A percentile compares a stretch with the other conserved stretches of the same genome.
Conservation (phyloP, 2,113 vertebrate genomes). For the Myodes glareolus region DNA sequence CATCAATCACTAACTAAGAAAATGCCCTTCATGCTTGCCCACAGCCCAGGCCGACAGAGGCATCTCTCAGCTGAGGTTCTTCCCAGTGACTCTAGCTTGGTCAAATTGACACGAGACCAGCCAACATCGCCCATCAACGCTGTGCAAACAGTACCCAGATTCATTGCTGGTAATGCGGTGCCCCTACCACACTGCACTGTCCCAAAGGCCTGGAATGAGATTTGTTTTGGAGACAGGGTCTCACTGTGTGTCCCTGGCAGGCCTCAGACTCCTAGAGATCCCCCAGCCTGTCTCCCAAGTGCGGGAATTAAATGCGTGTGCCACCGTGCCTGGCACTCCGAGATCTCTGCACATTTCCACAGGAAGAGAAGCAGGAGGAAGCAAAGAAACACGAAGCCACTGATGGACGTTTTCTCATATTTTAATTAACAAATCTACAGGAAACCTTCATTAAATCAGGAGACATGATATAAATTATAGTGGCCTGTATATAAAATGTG, state of each 20-base stretch:
- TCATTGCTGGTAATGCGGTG: not conserved
- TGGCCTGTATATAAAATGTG: conserved; percentile 68
- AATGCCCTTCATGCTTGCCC: not conserved
- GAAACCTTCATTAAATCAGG: conserved; percentile 53
- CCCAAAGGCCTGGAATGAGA: not conserved
- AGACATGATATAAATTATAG: conserved; percentile 61
- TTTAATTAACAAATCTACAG: conserved; percentile 72
- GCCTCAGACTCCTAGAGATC: not conserved
- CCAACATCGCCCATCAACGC: not conserved
- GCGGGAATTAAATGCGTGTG: not conserved
- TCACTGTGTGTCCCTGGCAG: not conserved
- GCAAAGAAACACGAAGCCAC: not conserved
- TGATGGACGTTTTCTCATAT: not conserved
- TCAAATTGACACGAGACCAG: not conserved
- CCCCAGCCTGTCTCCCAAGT: not conserved
- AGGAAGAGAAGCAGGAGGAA: not conserved
- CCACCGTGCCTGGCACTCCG: not conserved
- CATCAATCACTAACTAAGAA: not conserved
- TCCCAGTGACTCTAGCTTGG: not conserved
- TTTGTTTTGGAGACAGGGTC: not conserved
- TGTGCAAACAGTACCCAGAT: not conserved
- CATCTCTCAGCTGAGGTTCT: not conserved
- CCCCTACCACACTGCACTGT: no score
- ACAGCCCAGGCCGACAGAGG: not conserved
- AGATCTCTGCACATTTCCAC: not conserved